Percentiles rank a stretch among this genome's conserved stretches.
Conservation (phyloP, 1,140 invertebrate genomes). For the Micrasema longulum region DNA sequence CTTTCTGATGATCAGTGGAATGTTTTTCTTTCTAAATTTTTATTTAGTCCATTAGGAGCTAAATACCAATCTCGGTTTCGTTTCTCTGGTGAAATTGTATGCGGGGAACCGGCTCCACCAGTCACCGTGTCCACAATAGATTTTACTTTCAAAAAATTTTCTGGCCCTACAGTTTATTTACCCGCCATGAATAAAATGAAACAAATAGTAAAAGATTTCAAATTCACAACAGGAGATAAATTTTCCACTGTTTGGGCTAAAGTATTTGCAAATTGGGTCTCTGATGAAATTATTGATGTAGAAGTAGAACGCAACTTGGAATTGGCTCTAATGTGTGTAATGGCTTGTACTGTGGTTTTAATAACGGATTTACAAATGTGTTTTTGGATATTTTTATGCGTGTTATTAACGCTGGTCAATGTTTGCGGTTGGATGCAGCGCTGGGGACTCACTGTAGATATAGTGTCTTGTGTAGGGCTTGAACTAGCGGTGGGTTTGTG, state of each 20-base stretch:
- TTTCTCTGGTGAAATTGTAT: constrained; percentile 72
- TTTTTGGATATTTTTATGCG: constrained; percentile 83
- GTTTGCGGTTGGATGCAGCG: constrained; percentile 85
- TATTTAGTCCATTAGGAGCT: constrained; percentile 76
- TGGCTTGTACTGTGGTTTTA: constrained; percentile 84
- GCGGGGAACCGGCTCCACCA: constrained; percentile 70
- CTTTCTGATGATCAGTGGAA: constrained; percentile 70
- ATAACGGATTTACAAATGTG: constrained; percentile 85
- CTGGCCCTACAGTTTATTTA: constrained; percentile 74
- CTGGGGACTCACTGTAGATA: constrained; percentile 87
- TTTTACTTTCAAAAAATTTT: constrained; percentile 73
- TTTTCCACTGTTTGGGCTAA: constrained; percentile 77
- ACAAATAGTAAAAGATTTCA: constrained; percentile 66
- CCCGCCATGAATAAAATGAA: constrained; percentile 78
- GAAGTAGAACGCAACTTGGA: constrained; percentile 85
- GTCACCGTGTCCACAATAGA: constrained; percentile 72
- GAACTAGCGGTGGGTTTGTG: constrained; percentile 88
- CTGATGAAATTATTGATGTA: constrained; percentile 81
- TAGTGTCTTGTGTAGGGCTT: constrained; percentile 86
- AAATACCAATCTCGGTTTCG: constrained; percentile 77
- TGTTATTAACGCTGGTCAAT: constrained; percentile 81
- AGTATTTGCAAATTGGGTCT: constrained; percentile 80
- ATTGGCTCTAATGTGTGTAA: constrained; percentile 83
- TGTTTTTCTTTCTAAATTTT: constrained; percentile 76
- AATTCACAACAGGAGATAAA: constrained; percentile 71